Conservation (phyloP, 1,140 invertebrate species). For the Trissolcus basalis region DNA sequence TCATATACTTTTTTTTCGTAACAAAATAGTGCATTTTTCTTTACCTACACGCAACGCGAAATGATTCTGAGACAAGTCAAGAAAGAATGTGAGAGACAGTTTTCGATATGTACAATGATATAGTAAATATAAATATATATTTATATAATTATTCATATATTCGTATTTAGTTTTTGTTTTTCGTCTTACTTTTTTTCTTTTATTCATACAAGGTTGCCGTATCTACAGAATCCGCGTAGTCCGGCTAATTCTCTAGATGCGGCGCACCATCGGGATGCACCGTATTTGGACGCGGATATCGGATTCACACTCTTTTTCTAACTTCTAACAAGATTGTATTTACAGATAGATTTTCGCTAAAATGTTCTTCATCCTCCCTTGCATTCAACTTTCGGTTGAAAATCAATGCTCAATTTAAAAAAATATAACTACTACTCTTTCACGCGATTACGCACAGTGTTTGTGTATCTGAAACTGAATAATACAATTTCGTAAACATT, state of each 20-base stretch:
- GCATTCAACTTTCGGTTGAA: constrained; percentile 19
- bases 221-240: constrained; percentile 20
- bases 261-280: constrained; percentile 11
- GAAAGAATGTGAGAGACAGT: constrained; percentile 48
- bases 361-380: not conserved
- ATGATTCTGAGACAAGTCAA: constrained; percentile 43
- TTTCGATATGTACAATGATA: constrained; percentile 74
- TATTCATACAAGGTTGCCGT: constrained; percentile 36
- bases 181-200: constrained; percentile 13
- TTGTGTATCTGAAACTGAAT: constrained; percentile 1
- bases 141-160: constrained; percentile 52
- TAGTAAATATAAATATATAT: constrained; percentile 63
- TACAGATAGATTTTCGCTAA: constrained; percentile 5
- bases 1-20: constrained; percentile 4
- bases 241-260: constrained; percentile 15
- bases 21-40: constrained; percentile 40
- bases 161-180: constrained; percentile 23
- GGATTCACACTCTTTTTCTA: not conserved
- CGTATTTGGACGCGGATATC: constrained; percentile 14
- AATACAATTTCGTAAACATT: constrained; percentile 21
- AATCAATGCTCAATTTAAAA: constrained; percentile 18
- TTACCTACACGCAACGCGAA: constrained; percentile 23
- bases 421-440: constrained; percentile 10
- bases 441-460: not conserved
- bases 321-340: constrained; percentile 9